Conservation (phyloP, 2,888 invertebrate species). For the Caenorhabditis afra region DNA sequence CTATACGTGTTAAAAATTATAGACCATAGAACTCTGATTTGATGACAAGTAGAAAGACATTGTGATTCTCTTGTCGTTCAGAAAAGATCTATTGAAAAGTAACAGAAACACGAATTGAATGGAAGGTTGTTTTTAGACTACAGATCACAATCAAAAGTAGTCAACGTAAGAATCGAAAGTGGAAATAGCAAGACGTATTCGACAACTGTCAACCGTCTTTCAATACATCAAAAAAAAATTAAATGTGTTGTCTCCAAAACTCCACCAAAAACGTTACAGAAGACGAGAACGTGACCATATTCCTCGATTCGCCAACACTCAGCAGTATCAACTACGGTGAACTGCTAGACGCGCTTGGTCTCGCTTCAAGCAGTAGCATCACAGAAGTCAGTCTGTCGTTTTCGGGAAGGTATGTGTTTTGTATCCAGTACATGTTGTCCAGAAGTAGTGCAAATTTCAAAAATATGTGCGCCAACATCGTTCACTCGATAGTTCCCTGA, state of each 20-base stretch:
- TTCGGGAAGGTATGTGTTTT: conserved; percentile 34
- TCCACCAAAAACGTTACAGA: conserved; percentile 19
- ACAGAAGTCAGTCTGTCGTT: conserved; percentile 36
- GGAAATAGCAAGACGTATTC: background rate
- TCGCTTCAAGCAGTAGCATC: conserved; percentile 43
- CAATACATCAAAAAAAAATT: background rate
- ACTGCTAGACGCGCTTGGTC: conserved; percentile 40
- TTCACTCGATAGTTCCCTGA: conserved; percentile 51
- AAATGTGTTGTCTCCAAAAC: background rate
- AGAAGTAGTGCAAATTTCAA: background rate
- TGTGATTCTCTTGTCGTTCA: too few relatives aligned
- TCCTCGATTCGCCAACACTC: conserved; percentile 40
- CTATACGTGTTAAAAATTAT: conserved; percentile 7
- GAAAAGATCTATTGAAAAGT: background rate
- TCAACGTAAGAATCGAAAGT: conserved; percentile 2
- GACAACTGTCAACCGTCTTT: too few relatives aligned
- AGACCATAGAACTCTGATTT: background rate
- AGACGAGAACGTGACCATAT: conserved; percentile 29
- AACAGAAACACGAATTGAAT: background rate
- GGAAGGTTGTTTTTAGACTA: conserved; percentile 25
- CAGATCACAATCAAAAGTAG: conserved; percentile 26
- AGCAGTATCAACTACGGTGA: conserved; percentile 44
- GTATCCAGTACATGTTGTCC: too few relatives aligned
- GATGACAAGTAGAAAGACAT: conserved; percentile 17
- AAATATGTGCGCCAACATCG: background rate